Percentiles rank a stretch among this genome's conserved stretches.
phyloP scores from a whole-genome alignment of 2,888 invertebrate species.

The Agonum fuliginosum region DNA sequence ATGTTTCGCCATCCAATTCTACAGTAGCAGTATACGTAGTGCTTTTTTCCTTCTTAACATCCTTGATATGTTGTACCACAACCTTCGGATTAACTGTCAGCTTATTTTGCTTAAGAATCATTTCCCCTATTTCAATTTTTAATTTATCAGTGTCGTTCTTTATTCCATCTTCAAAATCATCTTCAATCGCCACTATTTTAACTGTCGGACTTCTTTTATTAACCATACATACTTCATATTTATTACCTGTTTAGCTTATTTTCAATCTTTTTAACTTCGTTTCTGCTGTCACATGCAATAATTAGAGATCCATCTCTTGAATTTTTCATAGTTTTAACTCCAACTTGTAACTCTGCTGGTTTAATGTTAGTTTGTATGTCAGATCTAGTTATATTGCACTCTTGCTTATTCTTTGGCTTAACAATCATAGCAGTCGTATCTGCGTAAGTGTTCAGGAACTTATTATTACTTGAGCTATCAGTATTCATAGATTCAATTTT shows the following conservation, averaged over 20 bases:
- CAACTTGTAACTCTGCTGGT: not conserved
- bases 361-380: not conserved
- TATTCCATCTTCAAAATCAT: slow-evolving; percentile 2
- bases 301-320: not conserved
- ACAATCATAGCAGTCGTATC: not conserved
- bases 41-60: not conserved
- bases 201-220: not conserved
- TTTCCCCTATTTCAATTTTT: not conserved
- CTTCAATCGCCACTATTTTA: not conserved
- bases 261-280: not conserved
- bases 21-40: not conserved
- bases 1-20: not conserved
- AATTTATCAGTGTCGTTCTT: not conserved
- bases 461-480: not conserved
- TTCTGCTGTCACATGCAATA: not conserved
- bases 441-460: no score
- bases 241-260: not conserved
- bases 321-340: not conserved
- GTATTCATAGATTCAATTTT: not conserved
- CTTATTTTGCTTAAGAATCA: not conserved
- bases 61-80: not conserved
- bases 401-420: not conserved
- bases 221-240: not conserved
- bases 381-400: not conserved
- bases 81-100: not conserved